A percentile compares a stretch with the other conserved stretches of the same genome.
phyloP scores from a whole-genome alignment of 2,797 vertebrate species.

The Danio jaintianensis region DNA sequence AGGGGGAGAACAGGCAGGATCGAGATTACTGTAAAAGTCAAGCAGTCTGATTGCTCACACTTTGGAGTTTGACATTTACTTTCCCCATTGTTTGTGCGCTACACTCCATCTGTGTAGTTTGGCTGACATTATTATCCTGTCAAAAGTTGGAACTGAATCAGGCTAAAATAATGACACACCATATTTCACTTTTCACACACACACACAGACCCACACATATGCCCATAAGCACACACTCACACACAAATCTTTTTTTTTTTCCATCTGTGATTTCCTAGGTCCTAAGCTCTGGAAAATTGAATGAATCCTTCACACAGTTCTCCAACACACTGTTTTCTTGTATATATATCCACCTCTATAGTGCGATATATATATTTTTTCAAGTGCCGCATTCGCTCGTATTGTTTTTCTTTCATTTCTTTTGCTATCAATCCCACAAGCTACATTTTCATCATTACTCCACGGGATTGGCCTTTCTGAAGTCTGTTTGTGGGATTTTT shows the following conservation, averaged over 20 bases:
- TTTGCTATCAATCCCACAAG: neutral
- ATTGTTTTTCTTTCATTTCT: slow-evolving; percentile 40
- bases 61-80: slow-evolving; percentile 52
- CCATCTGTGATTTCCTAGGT: slow-evolving; percentile 31
- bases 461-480: neutral
- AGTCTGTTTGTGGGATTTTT: neutral
- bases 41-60: slow-evolving; percentile 43
- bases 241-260: slow-evolving; percentile 17
- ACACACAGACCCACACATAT: slow-evolving; percentile 12
- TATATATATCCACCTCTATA: slow-evolving; percentile 10
- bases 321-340: slow-evolving; percentile 3
- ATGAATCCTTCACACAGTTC: slow-evolving; percentile 20
- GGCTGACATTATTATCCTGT: slow-evolving; percentile 54
- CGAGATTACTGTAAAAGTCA: slow-evolving; percentile 46
- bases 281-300: slow-evolving; percentile 38
- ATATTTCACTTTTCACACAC: slow-evolving; percentile 46
- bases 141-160: slow-evolving; percentile 52
- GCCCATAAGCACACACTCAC: slow-evolving; percentile 1
- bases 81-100: slow-evolving; percentile 46
- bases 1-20: slow-evolving; percentile 28
- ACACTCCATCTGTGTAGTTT: slow-evolving; percentile 49
- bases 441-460: slow-evolving; percentile 7
- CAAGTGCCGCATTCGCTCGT: slow-evolving; percentile 5
- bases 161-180: slow-evolving; percentile 42
- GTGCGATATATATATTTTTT: slow-evolving; percentile 30